A percentile compares a stretch with the other conserved stretches of the same genome.
Conservation (phyloP, 30 jellyfish, hydroid and myxozoan genomes). For the Turritopsis dohrnii region DNA sequence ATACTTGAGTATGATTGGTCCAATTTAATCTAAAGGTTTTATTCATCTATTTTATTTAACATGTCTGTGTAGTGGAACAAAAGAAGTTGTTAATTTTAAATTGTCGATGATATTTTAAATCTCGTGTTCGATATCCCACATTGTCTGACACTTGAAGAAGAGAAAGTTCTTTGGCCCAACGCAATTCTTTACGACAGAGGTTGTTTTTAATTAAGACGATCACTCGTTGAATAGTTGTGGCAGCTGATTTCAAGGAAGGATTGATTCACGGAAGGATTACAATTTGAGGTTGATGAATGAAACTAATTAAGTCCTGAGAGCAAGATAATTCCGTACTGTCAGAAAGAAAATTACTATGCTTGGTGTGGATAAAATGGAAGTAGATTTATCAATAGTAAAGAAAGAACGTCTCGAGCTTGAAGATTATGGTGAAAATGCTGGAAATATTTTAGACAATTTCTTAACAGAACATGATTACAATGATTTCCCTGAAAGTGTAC, state of each 20-base stretch:
- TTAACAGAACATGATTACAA: conserved; percentile 75
- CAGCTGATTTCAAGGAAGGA: background rate
- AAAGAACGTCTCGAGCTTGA: conserved; percentile 70
- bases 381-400: conserved; percentile 69
- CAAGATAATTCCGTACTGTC: background rate
- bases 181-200: background rate
- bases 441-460: conserved; percentile 79
- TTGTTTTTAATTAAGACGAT: background rate
- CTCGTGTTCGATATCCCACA: background rate
- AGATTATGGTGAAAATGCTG: conserved; percentile 80
- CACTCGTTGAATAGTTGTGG: background rate
- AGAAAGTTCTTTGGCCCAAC: background rate
- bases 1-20: conserved; percentile 25
- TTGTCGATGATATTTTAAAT: background rate
- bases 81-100: background rate
- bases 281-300: background rate
- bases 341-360: background rate
- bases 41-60: conserved; percentile 13
- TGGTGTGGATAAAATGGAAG: conserved; percentile 66
- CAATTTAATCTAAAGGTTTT: conserved; percentile 27
- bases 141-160: background rate
- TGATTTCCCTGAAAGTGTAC: conserved; percentile 64
- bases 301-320: background rate
- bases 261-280: background rate
- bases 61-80: conserved; percentile 14